phyloP scores from a whole-genome alignment of 23 tunicate species.

The Halocynthia aurantium region DNA sequence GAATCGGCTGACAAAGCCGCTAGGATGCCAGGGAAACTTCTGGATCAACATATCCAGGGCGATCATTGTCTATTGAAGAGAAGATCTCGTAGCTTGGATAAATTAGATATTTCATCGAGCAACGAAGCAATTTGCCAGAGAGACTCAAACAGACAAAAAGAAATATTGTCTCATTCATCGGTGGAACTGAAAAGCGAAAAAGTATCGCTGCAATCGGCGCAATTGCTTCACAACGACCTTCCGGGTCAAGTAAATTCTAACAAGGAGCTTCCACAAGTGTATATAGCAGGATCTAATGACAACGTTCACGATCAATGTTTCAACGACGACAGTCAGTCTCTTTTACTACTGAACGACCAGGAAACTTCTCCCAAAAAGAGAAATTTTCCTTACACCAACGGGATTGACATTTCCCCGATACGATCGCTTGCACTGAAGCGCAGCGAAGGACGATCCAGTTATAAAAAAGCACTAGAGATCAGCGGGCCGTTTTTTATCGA shows the following conservation, averaged over 20 bases:
- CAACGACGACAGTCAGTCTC: not conserved
- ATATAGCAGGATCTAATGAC: not conserved
- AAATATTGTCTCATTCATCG: not conserved
- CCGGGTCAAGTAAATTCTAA: not conserved
- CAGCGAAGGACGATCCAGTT: not conserved
- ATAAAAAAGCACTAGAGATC: constrained; percentile 8
- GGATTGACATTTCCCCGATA: not conserved
- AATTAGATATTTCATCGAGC: too few species aligned
- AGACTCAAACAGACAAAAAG: not conserved
- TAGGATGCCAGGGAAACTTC: not conserved
- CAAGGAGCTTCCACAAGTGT: not conserved
- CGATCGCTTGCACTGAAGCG: not conserved
- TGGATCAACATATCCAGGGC: too few species aligned
- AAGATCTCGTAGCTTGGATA: not conserved
- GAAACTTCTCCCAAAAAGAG: too few species aligned
- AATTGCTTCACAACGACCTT: not conserved
- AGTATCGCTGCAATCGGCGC: not conserved
- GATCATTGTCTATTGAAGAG: not conserved
- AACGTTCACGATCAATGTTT: not conserved
- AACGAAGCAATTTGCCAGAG: too few species aligned
- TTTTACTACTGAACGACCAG: too few species aligned
- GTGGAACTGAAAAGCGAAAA: not conserved
- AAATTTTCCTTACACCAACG: not conserved
- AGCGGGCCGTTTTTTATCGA: not conserved
- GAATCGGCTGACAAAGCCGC: not conserved